Evolutionary conservation across 2,888 invertebrate genomes (phyloP).

Genomic region (Lasioglossum marginatum): DNA sequence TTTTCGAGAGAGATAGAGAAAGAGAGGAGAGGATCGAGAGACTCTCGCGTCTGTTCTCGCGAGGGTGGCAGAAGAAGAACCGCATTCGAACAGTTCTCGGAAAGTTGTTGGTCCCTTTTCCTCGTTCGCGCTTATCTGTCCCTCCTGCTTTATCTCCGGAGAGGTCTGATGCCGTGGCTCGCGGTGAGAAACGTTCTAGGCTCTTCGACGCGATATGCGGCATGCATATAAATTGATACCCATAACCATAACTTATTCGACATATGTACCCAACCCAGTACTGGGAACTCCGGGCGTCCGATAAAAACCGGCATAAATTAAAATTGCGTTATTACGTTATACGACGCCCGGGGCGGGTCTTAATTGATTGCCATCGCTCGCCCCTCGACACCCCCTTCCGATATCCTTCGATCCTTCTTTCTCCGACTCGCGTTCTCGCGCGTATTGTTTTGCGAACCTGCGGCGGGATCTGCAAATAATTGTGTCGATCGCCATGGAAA

Average conservation of each 20-base stretch:
- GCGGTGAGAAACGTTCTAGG: conserved; percentile 72
- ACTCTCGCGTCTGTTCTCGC: conserved; percentile 40
- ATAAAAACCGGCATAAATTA: conserved; percentile 74
- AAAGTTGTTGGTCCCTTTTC: conserved; percentile 43
- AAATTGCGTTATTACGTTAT: conserved; percentile 72
- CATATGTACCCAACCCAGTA: conserved; percentile 68
- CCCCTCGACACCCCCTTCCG: conserved; percentile 17
- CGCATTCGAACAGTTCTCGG: conserved; percentile 58
- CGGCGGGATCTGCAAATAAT: conserved; percentile 14
- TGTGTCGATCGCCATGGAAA: conserved; percentile 17
- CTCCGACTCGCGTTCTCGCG: neutral
- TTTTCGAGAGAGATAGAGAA: neutral
- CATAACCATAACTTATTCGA: conserved; percentile 74
- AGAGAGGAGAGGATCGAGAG: neutral
- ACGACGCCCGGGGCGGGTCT: conserved; percentile 63
- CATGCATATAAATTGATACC: conserved; percentile 76
- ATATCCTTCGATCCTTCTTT: conserved; percentile 16
- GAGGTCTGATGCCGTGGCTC: conserved; percentile 57
- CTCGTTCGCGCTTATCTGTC: conserved; percentile 51
- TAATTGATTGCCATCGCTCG: conserved; percentile 68
- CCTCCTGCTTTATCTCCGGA: conserved; percentile 45
- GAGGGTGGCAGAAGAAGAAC: conserved; percentile 64
- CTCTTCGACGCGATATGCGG: conserved; percentile 72
- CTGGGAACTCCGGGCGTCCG: conserved; percentile 71
- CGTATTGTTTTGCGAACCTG: conserved; percentile 6